Base-by-base conservation (phyloP, 1,140 invertebrate genomes). In the Calliopsis andreniformis region DNA sequence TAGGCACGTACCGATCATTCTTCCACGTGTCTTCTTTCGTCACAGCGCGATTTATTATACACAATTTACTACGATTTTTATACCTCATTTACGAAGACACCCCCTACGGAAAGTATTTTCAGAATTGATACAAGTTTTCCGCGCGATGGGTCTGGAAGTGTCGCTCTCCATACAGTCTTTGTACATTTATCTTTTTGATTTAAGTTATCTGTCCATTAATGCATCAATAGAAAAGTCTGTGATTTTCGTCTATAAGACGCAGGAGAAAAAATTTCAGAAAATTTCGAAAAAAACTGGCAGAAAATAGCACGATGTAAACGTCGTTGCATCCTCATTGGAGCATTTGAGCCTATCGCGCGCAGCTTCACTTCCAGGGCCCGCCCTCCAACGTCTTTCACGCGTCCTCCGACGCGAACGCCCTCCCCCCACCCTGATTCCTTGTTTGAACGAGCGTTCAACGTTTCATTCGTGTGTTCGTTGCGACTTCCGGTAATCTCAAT, bases 21-120 rank as follows among this genome's bases (percentile, higher is more conserved):
- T 73, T 73, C 84, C 76, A 78, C 63, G 84, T 66, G 76, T 73
- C 61, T 77, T 80, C 43, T 76, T 80, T 79, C 81, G 79, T 61
- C 72, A 76, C 76, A 76, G 43, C 28, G 62, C 42, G 62, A 58
- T 69, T 70, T 62, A 68, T 64, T 72, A 75, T 75, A 75, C 71
- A 58, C 71, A 51, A 55, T 66, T 80, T 76, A 79, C 83, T 80
- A 72, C 51, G 68, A 84, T 64, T 84, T 84, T 84, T 84, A 84
- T 80, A 83, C 67, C 61, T 82, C 80, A 71, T 80, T 75, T 76
- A 70, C 47, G 30, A 23, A 62, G 28, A 32, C 43, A 42, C 23
- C 62, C 58, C 23, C 43, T 39, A 28, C 39, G 23, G 55, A 69
- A 79, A 69, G 55, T 77, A 73, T 80, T 63, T 53, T 67, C 7